phyloP scores from a whole-genome alignment of 2,797 vertebrate genomes.

The Esox lucius region DNA sequence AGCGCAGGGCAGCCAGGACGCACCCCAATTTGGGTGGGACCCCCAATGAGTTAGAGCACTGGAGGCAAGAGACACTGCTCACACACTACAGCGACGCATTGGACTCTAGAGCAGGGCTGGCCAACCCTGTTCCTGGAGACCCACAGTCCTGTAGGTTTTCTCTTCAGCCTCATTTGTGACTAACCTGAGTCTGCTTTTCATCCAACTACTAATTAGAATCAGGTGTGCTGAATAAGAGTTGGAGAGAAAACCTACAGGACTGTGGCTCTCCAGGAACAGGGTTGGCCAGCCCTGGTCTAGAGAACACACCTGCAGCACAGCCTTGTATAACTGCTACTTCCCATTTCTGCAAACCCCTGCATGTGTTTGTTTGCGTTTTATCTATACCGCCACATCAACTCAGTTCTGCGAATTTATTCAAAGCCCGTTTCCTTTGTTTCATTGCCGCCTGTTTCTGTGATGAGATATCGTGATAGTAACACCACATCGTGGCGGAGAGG shows the following conservation, averaged over 20 bases:
- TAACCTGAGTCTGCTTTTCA: no score
- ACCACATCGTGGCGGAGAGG: constrained; percentile 11
- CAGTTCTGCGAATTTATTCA: constrained; percentile 48
- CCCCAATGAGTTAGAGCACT: not conserved
- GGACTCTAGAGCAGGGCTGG: not conserved
- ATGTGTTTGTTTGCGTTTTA: constrained; percentile 23
- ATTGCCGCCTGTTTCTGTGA: constrained; percentile 32
- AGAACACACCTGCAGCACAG: not conserved
- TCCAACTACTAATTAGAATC: no score
- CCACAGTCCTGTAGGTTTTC: no score
- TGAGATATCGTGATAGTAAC: constrained; percentile 43
- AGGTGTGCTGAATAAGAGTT: no score
- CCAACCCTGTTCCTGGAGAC: no score
- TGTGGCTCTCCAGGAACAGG: no score
- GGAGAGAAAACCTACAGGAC: no score
- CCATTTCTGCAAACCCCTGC: constrained; percentile 19
- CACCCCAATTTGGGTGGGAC: not conserved
- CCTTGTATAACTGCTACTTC: not conserved
- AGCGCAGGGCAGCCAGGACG: not conserved
- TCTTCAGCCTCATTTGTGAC: no score
- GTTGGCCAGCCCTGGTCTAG: no score
- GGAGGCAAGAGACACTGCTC: not conserved
- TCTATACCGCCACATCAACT: constrained; percentile 34
- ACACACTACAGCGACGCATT: not conserved
- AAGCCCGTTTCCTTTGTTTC: constrained; percentile 47